Evolutionary conservation across 2,113 vertebrate genomes (phyloP).

Genomic region (Nothocercus julius): DNA sequence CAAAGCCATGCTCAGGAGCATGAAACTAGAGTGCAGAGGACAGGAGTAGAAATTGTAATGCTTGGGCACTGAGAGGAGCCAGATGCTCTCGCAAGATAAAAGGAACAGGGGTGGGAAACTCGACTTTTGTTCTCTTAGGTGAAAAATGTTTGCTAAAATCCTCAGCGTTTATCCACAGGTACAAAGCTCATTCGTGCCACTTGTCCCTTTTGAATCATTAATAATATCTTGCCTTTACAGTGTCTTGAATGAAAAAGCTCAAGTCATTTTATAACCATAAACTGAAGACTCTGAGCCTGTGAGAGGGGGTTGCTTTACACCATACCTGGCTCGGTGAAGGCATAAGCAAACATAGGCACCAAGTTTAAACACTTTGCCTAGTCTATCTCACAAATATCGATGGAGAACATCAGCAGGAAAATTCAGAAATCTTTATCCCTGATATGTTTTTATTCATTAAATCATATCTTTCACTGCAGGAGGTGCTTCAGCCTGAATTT

Average conservation of each 20-base stretch:
- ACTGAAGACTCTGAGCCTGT: slow-evolving; percentile 24
- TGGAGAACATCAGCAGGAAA: neutral
- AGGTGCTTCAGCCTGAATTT: neutral
- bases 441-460: neutral
- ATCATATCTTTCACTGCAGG: neutral
- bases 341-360: slow-evolving; percentile 21
- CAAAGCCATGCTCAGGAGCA: neutral
- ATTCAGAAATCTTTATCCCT: neutral
- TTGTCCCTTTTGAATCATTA: slow-evolving; percentile 47
- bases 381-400: slow-evolving; percentile 14
- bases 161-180: slow-evolving; percentile 7
- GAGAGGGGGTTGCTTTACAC: slow-evolving; percentile 33
- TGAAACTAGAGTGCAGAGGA: neutral
- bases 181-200: neutral
- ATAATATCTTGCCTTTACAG: neutral
- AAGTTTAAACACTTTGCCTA: slow-evolving; percentile 15
- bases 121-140: neutral
- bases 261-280: neutral
- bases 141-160: neutral
- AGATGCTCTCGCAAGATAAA: neutral
- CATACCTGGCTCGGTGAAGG: slow-evolving; percentile 36
- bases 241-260: neutral
- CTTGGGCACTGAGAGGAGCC: neutral
- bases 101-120: neutral
- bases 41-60: neutral